phyloP scores from a whole-genome alignment of 2,797 vertebrate species.

The Rousettus madagascariensis region DNA sequence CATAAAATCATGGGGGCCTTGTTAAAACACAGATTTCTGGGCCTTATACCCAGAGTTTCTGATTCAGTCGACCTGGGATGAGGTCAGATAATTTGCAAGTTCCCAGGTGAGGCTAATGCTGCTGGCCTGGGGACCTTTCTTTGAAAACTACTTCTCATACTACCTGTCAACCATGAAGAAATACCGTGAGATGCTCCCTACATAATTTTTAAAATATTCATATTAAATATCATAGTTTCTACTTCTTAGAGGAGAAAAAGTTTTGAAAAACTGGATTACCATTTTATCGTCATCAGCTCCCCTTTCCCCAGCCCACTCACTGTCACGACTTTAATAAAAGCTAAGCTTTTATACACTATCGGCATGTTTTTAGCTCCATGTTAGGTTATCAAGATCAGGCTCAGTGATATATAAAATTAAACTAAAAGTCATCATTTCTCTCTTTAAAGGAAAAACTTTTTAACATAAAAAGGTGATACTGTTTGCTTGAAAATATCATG shows the following conservation, averaged over 20 bases:
- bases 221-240: background rate
- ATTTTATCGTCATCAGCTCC: background rate
- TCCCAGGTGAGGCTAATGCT: background rate
- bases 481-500: constrained; percentile 46
- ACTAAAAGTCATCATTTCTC: background rate
- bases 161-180: background rate
- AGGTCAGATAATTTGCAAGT: background rate
- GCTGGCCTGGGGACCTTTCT: background rate
- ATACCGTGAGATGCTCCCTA: background rate
- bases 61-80: background rate
- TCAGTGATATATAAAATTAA: constrained; percentile 46
- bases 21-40: background rate
- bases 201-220: background rate
- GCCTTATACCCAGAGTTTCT: background rate
- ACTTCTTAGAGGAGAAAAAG: background rate
- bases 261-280: background rate
- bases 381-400: constrained; percentile 14
- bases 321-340: background rate
- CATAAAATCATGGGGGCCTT: background rate
- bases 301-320: background rate
- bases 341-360: background rate
- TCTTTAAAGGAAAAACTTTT: constrained; percentile 35
- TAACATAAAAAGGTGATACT: background rate
- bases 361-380: background rate
- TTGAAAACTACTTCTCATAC: background rate